Evolutionary conservation across 23 tunicate species (phyloP).

Genomic region (Trididemnum miniatum): DNA sequence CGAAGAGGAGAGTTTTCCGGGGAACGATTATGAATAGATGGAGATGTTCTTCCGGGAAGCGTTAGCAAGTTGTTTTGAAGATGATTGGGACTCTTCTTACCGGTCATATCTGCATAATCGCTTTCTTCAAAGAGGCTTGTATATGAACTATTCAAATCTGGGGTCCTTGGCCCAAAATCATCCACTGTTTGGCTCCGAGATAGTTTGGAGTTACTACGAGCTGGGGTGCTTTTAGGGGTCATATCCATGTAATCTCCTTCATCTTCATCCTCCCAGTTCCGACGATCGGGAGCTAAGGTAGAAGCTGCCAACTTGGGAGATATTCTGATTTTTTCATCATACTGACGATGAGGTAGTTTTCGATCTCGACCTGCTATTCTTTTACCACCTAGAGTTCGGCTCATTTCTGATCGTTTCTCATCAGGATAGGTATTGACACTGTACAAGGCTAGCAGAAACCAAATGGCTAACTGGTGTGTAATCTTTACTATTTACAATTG

Average conservation of each 20-base stretch:
- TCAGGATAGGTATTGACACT: too few species aligned
- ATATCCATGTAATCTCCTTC: conserved; percentile 51
- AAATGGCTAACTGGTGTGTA: too few species aligned
- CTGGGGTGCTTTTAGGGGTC: conserved; percentile 44
- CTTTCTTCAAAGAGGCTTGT: conserved; percentile 16
- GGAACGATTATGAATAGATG: background rate
- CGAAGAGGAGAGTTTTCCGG: background rate
- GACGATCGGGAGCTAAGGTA: too few species aligned
- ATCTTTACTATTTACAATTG: too few species aligned
- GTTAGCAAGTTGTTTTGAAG: background rate
- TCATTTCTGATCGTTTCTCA: too few species aligned
- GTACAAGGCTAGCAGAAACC: too few species aligned
- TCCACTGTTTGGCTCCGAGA: background rate
- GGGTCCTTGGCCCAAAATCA: background rate
- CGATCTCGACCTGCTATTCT: too few species aligned
- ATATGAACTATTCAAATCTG: background rate
- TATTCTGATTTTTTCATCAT: too few species aligned
- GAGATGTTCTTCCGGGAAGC: background rate
- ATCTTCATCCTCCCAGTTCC: conserved; percentile 28
- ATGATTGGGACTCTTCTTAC: background rate
- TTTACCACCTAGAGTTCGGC: too few species aligned
- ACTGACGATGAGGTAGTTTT: too few species aligned
- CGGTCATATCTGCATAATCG: conserved; percentile 50
- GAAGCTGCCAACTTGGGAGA: too few species aligned
- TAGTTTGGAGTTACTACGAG: background rate